phyloP scores from a whole-genome alignment of 1,140 invertebrate genomes.

The Cydia strobilella region DNA sequence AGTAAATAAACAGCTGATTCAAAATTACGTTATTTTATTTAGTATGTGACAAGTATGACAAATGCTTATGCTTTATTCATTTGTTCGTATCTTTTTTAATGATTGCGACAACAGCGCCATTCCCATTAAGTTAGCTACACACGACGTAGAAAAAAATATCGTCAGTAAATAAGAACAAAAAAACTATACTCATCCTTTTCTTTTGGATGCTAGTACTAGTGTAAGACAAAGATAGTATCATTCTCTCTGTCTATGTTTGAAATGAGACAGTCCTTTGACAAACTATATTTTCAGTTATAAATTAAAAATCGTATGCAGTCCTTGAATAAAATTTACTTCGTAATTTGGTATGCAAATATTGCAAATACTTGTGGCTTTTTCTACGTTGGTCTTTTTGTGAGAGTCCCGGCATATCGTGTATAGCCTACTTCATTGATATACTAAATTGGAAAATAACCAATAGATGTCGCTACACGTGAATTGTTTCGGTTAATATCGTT shows the following conservation, averaged over 20 bases:
- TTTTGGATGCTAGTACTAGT: no score
- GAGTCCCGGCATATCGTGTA: background rate
- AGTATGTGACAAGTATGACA: conserved; percentile 11
- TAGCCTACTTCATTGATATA: background rate
- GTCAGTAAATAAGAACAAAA: no score
- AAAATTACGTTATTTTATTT: conserved; percentile 2
- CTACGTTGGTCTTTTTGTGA: background rate
- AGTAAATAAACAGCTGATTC: conserved; percentile 25
- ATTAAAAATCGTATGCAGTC: background rate
- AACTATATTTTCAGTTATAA: background rate
- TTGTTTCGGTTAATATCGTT: no score
- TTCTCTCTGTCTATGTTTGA: no score
- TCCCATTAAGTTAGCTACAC: background rate
- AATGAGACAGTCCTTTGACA: no score
- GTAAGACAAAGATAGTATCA: no score
- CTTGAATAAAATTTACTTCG: background rate
- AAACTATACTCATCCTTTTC: no score
- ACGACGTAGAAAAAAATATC: background rate
- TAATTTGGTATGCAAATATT: background rate
- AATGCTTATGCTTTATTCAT: background rate
- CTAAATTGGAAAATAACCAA: background rate
- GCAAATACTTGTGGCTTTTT: background rate
- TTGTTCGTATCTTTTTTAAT: background rate
- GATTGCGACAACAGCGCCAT: background rate
- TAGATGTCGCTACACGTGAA: background rate